Conservation (phyloP, 2,797 vertebrate species). For the Cottoperca gobio region DNA sequence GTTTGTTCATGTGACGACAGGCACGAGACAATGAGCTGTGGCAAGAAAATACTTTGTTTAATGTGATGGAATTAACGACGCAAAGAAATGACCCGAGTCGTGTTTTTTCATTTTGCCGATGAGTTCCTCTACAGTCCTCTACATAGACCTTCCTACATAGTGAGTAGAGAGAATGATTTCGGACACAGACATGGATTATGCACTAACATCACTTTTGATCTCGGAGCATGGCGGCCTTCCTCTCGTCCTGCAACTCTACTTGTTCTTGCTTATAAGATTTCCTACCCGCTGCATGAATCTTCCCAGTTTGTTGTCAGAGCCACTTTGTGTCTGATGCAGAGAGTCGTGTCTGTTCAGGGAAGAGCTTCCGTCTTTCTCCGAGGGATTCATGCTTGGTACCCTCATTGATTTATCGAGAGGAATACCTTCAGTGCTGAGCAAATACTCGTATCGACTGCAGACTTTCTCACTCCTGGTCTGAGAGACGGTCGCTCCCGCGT, state of each 20-base stretch:
- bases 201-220: too few species aligned
- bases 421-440: conserved; percentile 44
- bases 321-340: conserved; percentile 32
- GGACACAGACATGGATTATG: too few species aligned
- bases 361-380: conserved; percentile 45
- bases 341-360: conserved; percentile 13
- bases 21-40: too few species aligned
- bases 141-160: too few species aligned
- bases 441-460: conserved; percentile 72
- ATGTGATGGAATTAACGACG: too few species aligned
- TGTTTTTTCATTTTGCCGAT: too few species aligned
- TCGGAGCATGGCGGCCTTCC: background rate
- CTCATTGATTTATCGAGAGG: conserved; percentile 30
- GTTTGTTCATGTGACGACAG: too few species aligned
- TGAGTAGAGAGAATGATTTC: too few species aligned
- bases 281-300: conserved; percentile 80
- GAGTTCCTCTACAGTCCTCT: too few species aligned
- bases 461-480: conserved; percentile 45
- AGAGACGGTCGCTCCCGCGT: background rate
- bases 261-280: conserved; percentile 76
- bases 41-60: too few species aligned
- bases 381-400: background rate
- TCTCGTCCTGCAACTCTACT: conserved; percentile 32
- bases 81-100: too few species aligned
- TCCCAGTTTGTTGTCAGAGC: conserved; percentile 74